phyloP scores from a whole-genome alignment of 1,140 invertebrate species.

The Tetramorium parvispinum region DNA sequence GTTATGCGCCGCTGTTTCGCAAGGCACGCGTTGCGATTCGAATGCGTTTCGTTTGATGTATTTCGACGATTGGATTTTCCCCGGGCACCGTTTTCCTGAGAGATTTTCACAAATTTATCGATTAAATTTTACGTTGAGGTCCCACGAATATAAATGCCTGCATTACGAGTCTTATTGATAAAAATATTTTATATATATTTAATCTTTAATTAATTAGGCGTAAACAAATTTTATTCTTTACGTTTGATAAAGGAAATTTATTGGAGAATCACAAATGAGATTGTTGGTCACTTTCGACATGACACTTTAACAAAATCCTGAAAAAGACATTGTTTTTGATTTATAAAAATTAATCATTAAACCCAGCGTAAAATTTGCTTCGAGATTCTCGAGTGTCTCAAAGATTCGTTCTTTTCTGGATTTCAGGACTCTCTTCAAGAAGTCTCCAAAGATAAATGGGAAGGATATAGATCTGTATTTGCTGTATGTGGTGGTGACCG shows the following conservation, averaged over 20 bases:
- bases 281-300: background rate
- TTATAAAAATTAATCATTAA: background rate
- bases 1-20: background rate
- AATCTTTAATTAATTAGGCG: background rate
- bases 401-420: constrained; percentile 64
- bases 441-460: constrained; percentile 93
- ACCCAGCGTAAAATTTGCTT: background rate
- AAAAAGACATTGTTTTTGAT: background rate
- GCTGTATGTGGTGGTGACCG: constrained; percentile 95
- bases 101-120: background rate
- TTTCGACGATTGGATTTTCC: background rate
- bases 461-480: constrained; percentile 96
- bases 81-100: background rate
- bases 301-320: background rate
- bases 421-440: constrained; percentile 91
- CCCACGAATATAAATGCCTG: background rate
- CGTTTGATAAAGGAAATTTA: background rate
- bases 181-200: background rate
- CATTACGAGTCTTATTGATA: background rate
- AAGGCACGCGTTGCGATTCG: background rate
- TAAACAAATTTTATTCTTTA: background rate
- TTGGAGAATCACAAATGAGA: too few species aligned
- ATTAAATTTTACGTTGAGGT: background rate
- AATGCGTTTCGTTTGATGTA: background rate
- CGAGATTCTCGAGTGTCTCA: background rate